Base-by-base conservation (phyloP, 2,797 vertebrate species). In the Hypotaenidia okinawae region DNA sequence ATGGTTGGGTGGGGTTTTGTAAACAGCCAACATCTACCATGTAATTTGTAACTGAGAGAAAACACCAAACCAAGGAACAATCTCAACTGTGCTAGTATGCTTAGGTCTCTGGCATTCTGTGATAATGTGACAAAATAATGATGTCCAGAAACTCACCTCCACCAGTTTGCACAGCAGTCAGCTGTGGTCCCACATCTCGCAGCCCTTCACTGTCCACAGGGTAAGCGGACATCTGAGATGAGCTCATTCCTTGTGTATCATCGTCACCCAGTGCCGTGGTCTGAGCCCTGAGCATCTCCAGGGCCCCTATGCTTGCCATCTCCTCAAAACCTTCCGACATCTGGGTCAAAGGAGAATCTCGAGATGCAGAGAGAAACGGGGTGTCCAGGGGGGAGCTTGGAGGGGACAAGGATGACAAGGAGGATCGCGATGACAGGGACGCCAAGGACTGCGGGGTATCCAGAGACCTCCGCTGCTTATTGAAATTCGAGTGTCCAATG, bases 381-480 rank as follows among this genome's bases (percentile, higher is more conserved):
- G 99, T 99, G 96, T 99, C 99, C 98, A 99, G 98, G 74, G 99
- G 99, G 0, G 99, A 99, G 97, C 99, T 99, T 28, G 99, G 99
- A 14, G 99, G 99, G 3, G 99, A 99, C 87, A 99, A 87, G 0
- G 99, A 99, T 23, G 99, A 99, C 49, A 99, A 98, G 16, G 99
- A 99, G 57, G 99, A 99, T 52, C 99, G 98, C 1, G 99, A 99
- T 5, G 99, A 99, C 75, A 99, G 97, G 10, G 99, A 99, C 0
- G 99, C 99, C 94, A 99, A 97, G 14, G 99, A 99, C 97, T 99
- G 99, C 0, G 99, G 99, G 2, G 99, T 99, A 95, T 99, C 99
- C 81, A 99, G 98, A 55, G 98, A 99, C 75, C 98, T 98, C 84
- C 99, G 98, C 89, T 98, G 97, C 96, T 98, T 99, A 89, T 90